Base-by-base conservation (phyloP, 2,113 vertebrate genomes). In the Syngnathoides biaculeatus region DNA sequence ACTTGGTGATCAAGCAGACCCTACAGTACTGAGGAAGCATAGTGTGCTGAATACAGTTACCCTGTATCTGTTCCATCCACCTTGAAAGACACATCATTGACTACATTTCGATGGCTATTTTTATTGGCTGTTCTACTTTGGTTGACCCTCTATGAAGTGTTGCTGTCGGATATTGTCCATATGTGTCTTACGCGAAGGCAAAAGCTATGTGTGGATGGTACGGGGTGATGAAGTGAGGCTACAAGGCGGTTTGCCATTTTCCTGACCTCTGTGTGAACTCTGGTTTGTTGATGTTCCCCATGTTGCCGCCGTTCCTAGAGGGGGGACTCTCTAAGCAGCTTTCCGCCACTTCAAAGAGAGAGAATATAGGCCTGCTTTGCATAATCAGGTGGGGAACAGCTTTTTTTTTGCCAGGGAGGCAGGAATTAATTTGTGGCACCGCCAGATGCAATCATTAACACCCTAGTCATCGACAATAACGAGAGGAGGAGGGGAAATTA, bases 281-380 rank as follows among this genome's bases (percentile, higher is more conserved):
- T 47, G 73, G 68, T 81, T 85, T 89, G 84, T 89, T 87, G 85
- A 85, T 79, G 79, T 66, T 86, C 80, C 80, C 79, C 80, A 68
- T 75, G 82, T 80, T 88, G 82, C 83, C 68, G 78, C 69, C 73
- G 79, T 86, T 89, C 85, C 87, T 89, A 83, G 74, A 80, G 87
- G 87, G 84, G 83, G 88, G 84, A 89, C 86, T 90, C 80, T 88
- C 85, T 86, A 79, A 84, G 86, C 80, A 86, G 87, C 83, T 88
- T 88, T 57, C 87, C 84, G 80, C 79, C 83, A 91, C 89, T 91
- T 91, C 89, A 92, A 92, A 91, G 86, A 75, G 68, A 79, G 78
- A 78, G 82, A 89, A 92, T 92, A 82, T 91, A 90, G 91, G 89
- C 82, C 90, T 91, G 86, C 89, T 92, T 91, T 91, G 88, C 91